These are phyloP conservation scores for Sphaeramia orbicularis DNA, from an alignment of 2,797 vertebrate species.

Conservation along the genomic window DNA sequence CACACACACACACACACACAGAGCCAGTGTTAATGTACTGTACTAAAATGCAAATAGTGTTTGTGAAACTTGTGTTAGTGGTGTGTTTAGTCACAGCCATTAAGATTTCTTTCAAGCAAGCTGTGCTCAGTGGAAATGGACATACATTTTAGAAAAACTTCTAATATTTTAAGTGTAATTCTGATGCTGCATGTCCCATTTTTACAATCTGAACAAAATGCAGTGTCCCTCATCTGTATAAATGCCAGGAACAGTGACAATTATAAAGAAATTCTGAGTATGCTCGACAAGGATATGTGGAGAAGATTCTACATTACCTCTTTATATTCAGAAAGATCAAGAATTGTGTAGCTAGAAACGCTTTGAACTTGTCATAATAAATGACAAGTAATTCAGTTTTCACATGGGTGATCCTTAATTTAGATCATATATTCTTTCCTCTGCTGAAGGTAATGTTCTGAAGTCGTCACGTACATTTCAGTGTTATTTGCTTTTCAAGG, in stretches of 20 bases:
- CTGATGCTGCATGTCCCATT: neutral
- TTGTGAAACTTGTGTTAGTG: slow-evolving; percentile 37
- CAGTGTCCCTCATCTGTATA: neutral
- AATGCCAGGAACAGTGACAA: neutral
- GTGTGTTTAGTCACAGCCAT: slow-evolving; percentile 42
- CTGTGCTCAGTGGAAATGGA: slow-evolving; percentile 34
- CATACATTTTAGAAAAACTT: slow-evolving; percentile 28
- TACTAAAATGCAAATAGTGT: slow-evolving; percentile 47
- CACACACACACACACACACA: slow-evolving; percentile 1
- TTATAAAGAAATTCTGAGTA: neutral
- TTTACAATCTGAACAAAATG: neutral
- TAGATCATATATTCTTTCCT: neutral
- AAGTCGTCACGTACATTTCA: neutral
- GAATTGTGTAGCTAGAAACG: neutral
- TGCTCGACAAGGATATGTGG: neutral
- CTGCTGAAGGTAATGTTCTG: neutral
- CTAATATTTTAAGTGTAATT: neutral
- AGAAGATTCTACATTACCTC: neutral
- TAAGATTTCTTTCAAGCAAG: slow-evolving; percentile 27
- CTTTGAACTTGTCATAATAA: neutral
- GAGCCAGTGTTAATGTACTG: slow-evolving; percentile 56
- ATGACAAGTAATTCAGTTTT: neutral
- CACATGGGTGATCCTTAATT: neutral
- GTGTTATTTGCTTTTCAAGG: neutral
- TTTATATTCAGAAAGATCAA: neutral